Base-by-base conservation (phyloP, 2,113 vertebrate genomes). In the Puma concolor region DNA sequence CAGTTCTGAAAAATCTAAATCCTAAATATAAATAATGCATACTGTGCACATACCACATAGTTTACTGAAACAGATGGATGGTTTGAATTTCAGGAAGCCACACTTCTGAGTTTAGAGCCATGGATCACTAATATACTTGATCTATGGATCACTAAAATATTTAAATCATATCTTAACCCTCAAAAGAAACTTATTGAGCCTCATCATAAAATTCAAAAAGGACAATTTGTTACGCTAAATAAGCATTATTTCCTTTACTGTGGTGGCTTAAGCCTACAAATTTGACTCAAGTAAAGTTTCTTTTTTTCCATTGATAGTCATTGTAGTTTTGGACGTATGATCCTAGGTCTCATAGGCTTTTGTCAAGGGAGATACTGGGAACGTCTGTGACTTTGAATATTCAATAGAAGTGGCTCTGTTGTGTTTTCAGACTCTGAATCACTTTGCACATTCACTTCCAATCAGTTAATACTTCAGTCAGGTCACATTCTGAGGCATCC, bases 11-110 rank as follows among this genome's bases (percentile, higher is more conserved):
- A 97, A 98, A 93, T 52, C 66, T 92, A 82, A 79, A 57, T 36
- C n/a, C 60, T 91, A 88, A 95, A 88, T 92, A 91, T 95, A 88
- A 92, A 91, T 94, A 95, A 94, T 88, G 29, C 29, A 85, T 71
- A 29, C 48, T 52, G 14, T 27, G 74, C 38, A 72, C 54, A n/a
- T 48, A n/a, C 4, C 23, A 11, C 27, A 71, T 7, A 36, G 16
- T 82, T 93, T 38, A 48, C 3, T 17, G n/a, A 66, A 60, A 66
- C 52, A 91, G 36, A 66, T 23, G 48, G 64, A 63, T 5, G 27
- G 36, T 33, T 95, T 63, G 1, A n/a, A n/a, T 64, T 66, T 77
- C 27, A 74, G 76, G 87, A 63, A 84, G 31, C 19, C n/a, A 48
- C 21, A 14, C 48, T 85, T 95, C 88, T 92, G 31, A 74, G 54